These are phyloP conservation scores for Simalia tracyae DNA, from an alignment of 2,797 vertebrate species.

Conservation along the genomic window DNA sequence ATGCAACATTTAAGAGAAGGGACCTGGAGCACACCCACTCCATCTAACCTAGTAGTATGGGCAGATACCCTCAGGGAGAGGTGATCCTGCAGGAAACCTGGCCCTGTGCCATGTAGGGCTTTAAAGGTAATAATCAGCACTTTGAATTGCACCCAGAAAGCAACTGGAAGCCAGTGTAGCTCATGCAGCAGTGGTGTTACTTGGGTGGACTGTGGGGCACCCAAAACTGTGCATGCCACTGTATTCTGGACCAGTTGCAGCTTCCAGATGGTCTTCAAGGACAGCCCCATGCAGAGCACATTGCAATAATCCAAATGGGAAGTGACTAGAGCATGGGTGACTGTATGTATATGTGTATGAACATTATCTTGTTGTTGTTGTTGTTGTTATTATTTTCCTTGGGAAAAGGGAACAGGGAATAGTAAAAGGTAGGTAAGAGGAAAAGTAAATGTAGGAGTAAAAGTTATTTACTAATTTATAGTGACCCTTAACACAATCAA, in stretches of 20 bases:
- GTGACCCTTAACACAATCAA: neutral
- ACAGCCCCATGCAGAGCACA: neutral
- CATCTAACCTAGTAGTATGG: neutral
- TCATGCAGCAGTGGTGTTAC: neutral
- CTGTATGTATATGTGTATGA: neutral
- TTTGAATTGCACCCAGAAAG: neutral
- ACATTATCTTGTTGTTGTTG: neutral
- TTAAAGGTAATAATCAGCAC: neutral
- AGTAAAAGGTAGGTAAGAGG: neutral
- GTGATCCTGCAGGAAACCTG: neutral
- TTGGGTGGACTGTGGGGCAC: neutral
- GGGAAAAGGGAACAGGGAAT: neutral
- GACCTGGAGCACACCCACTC: neutral
- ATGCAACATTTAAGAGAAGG: neutral
- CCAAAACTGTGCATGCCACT: neutral
- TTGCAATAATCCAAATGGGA: neutral
- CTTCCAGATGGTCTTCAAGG: neutral
- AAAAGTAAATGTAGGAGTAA: neutral
- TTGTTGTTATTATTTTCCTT: neutral
- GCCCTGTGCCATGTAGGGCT: neutral
- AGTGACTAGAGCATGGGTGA: neutral
- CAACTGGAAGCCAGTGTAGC: neutral
- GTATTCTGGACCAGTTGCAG: neutral
- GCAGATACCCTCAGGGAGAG: neutral
- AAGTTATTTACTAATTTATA: neutral